Conservation (phyloP, 2,888 invertebrate species). For the Anoplius nigerrimus region DNA sequence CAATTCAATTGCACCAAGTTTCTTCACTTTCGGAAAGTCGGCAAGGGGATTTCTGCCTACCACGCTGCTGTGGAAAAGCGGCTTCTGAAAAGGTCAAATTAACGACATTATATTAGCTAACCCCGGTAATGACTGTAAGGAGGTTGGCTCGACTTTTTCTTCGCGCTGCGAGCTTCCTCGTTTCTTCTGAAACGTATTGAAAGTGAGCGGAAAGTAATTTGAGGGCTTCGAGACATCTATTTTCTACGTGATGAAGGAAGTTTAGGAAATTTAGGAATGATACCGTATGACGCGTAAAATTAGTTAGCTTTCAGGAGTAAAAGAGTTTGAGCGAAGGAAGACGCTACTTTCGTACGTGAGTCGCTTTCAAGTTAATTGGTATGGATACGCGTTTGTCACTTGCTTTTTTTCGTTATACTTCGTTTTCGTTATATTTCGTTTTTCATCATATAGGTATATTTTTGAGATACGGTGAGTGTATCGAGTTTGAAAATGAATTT, state of each 20-base stretch:
- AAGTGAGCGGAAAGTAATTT: too few species aligned
- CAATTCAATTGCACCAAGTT: conserved; percentile 66
- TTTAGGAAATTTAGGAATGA: background rate
- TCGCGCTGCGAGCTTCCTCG: conserved; percentile 6
- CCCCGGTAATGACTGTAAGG: conserved; percentile 61
- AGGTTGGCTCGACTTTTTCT: conserved; percentile 53
- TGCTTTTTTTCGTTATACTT: background rate
- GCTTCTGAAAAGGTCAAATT: conserved; percentile 62
- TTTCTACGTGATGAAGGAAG: conserved; percentile 16
- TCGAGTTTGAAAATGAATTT: background rate
- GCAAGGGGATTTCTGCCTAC: conserved; percentile 18
- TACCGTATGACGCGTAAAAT: background rate
- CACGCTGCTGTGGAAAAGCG: conserved; percentile 40
- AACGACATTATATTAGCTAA: conserved; percentile 62
- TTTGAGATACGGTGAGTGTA: background rate
- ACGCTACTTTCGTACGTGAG: conserved; percentile 8
- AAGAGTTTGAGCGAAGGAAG: conserved; percentile 40
- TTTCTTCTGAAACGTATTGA: conserved; percentile 27
- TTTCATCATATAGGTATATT: background rate
- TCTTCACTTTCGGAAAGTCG: conserved; percentile 40
- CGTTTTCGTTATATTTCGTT: background rate
- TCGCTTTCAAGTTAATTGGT: conserved; percentile 10
- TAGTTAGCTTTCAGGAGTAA: conserved; percentile 55
- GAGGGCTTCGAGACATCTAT: conserved; percentile 53
- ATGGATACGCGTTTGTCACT: background rate